These are phyloP conservation scores for Tangara arthus DNA, from an alignment of 2,797 vertebrate genomes.

Conservation along the genomic window DNA sequence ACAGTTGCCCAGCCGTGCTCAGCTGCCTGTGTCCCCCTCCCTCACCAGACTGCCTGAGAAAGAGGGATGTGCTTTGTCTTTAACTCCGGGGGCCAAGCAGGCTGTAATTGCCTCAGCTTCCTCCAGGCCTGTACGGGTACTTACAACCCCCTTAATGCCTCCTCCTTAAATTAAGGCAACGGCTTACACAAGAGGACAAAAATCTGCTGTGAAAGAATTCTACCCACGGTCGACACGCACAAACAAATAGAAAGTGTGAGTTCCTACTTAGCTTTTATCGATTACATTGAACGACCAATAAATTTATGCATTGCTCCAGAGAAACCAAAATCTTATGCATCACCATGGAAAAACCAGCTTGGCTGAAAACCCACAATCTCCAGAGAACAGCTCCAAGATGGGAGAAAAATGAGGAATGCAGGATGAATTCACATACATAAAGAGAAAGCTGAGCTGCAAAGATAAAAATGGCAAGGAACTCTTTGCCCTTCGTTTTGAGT, in stretches of 20 bases:
- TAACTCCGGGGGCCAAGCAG: not conserved
- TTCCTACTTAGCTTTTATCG: not conserved
- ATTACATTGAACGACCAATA: not conserved
- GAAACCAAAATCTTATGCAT: not conserved
- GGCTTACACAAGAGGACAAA: not conserved
- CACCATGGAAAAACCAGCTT: not conserved
- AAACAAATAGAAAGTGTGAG: not conserved
- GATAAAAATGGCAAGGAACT: not conserved
- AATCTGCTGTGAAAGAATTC: not conserved
- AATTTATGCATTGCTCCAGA: not conserved
- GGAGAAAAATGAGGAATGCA: not conserved
- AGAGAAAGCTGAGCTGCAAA: not conserved
- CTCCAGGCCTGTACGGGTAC: fast-evolving
- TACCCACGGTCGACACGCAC: not conserved
- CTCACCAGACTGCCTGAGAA: fast-evolving
- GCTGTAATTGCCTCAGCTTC: not conserved
- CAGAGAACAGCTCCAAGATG: not conserved
- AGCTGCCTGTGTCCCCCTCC: fast-evolving
- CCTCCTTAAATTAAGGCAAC: not conserved
- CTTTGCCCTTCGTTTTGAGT: not conserved
- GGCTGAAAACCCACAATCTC: not conserved
- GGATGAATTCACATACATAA: not conserved
- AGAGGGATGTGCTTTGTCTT: not conserved
- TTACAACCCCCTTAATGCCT: fast-evolving
- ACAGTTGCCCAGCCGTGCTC: not conserved